phyloP scores from a whole-genome alignment of 2,113 vertebrate genomes.

The Rhabdornis inornatus region DNA sequence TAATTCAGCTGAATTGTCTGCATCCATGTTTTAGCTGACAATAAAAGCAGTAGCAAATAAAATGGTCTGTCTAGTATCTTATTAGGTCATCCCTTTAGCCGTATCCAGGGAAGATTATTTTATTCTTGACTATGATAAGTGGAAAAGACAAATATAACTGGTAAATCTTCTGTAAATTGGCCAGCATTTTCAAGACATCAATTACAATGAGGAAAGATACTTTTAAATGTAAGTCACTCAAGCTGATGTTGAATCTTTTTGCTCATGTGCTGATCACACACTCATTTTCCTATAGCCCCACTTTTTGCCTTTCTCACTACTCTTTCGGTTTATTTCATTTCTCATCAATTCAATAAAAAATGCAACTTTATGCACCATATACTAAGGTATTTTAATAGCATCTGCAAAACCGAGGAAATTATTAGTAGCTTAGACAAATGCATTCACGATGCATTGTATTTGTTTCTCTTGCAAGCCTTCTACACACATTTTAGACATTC shows the following conservation, averaged over 20 bases:
- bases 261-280: neutral
- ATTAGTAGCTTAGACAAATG: neutral
- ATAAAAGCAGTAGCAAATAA: neutral
- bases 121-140: neutral
- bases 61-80: neutral
- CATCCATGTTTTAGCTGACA: neutral
- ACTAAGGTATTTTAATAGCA: neutral
- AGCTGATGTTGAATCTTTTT: neutral
- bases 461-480: slow-evolving; percentile 6
- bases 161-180: neutral
- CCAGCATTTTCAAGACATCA: neutral
- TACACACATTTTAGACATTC: slow-evolving; percentile 29
- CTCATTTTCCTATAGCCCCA: neutral
- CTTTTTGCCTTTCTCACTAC: neutral
- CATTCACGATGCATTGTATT: neutral
- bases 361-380: slow-evolving; percentile 48
- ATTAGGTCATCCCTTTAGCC: neutral
- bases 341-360: neutral
- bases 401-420: neutral
- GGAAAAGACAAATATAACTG: neutral
- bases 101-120: neutral
- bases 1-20: neutral
- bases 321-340: neutral
- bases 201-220: neutral
- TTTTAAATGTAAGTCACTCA: neutral